A percentile compares a stretch with the other conserved stretches of the same genome.
Conservation (phyloP, 2,888 invertebrate species). For the Chrysomela aeneicollis region DNA sequence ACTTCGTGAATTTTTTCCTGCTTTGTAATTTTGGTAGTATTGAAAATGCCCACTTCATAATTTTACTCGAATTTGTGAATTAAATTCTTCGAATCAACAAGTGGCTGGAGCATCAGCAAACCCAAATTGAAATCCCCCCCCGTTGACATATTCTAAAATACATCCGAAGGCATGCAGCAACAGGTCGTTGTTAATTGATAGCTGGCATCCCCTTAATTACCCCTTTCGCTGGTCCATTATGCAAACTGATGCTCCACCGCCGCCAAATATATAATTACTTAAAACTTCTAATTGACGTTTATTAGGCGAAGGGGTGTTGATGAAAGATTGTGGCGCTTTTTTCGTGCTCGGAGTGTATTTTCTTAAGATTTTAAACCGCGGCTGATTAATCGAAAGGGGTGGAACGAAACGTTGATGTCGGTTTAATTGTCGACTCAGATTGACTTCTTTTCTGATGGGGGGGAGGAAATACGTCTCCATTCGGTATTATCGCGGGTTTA, state of each 20-base stretch:
- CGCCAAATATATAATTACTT: slow-evolving; percentile 61
- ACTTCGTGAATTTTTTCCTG: no score
- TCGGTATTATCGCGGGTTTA: slow-evolving; percentile 33
- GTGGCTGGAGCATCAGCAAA: slow-evolving; percentile 5
- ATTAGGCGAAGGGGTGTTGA: slow-evolving; percentile 61
- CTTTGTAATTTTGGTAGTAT: no score
- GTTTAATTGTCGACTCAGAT: slow-evolving; percentile 49
- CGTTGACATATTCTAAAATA: slow-evolving; percentile 39
- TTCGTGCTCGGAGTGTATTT: slow-evolving; percentile 54
- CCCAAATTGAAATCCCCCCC: slow-evolving; percentile 14
- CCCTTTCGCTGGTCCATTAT: slow-evolving; percentile 62
- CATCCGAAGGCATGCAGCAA: slow-evolving; percentile 51
- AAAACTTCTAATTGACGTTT: slow-evolving; percentile 60
- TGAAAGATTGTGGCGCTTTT: slow-evolving; percentile 58
- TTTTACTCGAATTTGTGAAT: neutral
- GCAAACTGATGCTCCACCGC: slow-evolving; percentile 53
- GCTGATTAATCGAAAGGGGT: slow-evolving; percentile 59
- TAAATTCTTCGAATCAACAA: slow-evolving; percentile 28
- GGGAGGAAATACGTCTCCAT: slow-evolving; percentile 37
- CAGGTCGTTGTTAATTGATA: slow-evolving; percentile 61
- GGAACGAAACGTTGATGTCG: slow-evolving; percentile 52
- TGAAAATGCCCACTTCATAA: no score
- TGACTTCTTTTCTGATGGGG: slow-evolving; percentile 38
- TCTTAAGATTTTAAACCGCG: slow-evolving; percentile 55
- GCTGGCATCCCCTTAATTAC: slow-evolving; percentile 62